Evolutionary conservation across 2,888 invertebrate species (phyloP).

Genomic region (Coecobrya sp.): DNA sequence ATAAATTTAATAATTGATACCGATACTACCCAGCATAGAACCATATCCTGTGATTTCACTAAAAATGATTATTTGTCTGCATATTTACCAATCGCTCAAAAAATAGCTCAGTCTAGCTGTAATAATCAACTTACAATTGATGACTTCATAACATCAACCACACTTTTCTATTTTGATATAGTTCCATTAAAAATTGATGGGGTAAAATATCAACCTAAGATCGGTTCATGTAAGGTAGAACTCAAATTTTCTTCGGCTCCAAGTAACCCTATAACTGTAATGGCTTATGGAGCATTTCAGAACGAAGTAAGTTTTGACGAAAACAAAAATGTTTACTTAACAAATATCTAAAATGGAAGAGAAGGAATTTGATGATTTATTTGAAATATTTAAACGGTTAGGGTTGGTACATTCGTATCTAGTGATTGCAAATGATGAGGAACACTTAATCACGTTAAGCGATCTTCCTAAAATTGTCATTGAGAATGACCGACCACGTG

Average conservation of each 20-base stretch:
- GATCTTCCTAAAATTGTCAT: not conserved
- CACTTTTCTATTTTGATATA: constrained; percentile 8
- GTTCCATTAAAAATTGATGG: not conserved
- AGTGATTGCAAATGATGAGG: not conserved
- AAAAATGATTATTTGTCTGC: not conserved
- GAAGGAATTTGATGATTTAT: not conserved
- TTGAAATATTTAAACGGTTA: not conserved
- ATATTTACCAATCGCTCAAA: not conserved
- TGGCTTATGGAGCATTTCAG: not conserved
- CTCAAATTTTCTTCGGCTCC: not conserved
- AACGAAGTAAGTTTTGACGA: constrained; percentile 9
- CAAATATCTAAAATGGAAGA: constrained; percentile 14
- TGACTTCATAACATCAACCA: not conserved
- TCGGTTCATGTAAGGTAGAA: not conserved
- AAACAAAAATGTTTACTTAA: not conserved
- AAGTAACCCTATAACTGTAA: not conserved
- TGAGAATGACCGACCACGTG: not conserved
- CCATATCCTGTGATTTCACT: not conserved
- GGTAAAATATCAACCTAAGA: not conserved
- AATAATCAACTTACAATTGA: not conserved
- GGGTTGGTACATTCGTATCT: not conserved
- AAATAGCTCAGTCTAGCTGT: not conserved
- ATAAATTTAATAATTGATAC: not conserved
- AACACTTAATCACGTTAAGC: not conserved
- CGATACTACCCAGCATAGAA: not conserved